These are phyloP conservation scores for Callithrix jacchus DNA, from an alignment of 2,113 vertebrate species.

Conservation along the genomic window DNA sequence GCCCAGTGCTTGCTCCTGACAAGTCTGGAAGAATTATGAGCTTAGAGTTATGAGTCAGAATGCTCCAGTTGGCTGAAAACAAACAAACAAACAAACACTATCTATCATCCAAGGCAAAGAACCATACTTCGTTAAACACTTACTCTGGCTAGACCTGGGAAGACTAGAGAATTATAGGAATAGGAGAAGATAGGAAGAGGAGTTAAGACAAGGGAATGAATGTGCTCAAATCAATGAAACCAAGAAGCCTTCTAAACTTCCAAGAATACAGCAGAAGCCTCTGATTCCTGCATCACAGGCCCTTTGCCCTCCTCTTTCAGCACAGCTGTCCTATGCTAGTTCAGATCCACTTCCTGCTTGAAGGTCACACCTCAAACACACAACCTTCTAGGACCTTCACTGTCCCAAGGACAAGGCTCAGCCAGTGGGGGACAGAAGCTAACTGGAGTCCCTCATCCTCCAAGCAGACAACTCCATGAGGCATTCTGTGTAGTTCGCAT, in stretches of 20 bases:
- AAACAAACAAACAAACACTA: not conserved
- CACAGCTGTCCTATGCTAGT: not conserved
- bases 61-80: not conserved
- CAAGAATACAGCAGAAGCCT: not conserved
- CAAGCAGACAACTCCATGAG: not conserved
- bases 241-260: not conserved
- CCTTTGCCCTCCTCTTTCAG: not conserved
- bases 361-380: not conserved
- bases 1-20: not conserved
- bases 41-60: constrained; percentile 24
- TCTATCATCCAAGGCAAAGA: not conserved
- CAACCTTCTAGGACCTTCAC: not conserved
- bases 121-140: not conserved
- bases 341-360: not conserved
- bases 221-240: not conserved
- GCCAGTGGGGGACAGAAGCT: not conserved
- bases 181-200: not conserved
- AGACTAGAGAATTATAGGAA: constrained; percentile 1
- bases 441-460: not conserved
- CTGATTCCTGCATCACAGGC: not conserved
- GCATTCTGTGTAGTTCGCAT: not conserved
- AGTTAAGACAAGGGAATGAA: not conserved
- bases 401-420: not conserved
- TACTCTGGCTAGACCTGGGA: too few species aligned
- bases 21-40: not conserved